These are phyloP conservation scores for Antheraea yamamai DNA, from an alignment of 2,888 invertebrate genomes.

Conservation along the genomic window DNA sequence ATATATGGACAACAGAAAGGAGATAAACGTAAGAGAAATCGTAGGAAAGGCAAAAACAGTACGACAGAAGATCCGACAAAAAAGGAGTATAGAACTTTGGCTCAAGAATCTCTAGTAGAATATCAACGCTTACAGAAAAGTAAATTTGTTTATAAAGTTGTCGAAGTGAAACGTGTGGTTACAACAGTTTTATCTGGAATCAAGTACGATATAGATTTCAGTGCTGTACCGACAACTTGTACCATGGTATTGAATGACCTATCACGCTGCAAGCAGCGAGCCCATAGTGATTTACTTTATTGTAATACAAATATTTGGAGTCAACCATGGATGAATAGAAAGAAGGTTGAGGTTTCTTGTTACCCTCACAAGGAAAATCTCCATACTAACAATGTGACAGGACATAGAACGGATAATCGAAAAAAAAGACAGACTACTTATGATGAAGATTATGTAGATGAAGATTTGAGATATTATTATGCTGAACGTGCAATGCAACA, in stretches of 20 bases:
- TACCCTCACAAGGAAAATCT: constrained; percentile 39
- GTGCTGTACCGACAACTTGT: constrained; percentile 42
- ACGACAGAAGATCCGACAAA: constrained; percentile 37
- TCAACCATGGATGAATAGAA: constrained; percentile 73
- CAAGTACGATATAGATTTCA: constrained; percentile 50
- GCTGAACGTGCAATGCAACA: constrained; percentile 56
- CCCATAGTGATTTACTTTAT: constrained; percentile 33
- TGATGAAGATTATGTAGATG: constrained; percentile 58
- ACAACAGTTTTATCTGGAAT: constrained; percentile 50
- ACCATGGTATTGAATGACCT: constrained; percentile 30
- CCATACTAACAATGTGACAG: constrained; percentile 38
- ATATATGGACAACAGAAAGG: background rate
- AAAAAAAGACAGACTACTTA: constrained; percentile 44
- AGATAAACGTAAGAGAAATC: constrained; percentile 8
- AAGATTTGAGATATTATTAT: constrained; percentile 58
- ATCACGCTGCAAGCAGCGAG: constrained; percentile 31
- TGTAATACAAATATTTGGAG: constrained; percentile 80
- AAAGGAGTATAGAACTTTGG: constrained; percentile 41
- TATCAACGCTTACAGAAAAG: constrained; percentile 37
- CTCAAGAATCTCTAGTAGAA: constrained; percentile 47
- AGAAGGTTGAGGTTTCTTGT: constrained; percentile 60
- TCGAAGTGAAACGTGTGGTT: constrained; percentile 46
- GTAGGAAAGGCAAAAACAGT: constrained; percentile 23
- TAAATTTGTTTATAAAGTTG: constrained; percentile 38
- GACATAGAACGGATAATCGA: constrained; percentile 19